Percentiles rank a stretch among this genome's conserved stretches.
Conservation (phyloP, 1,140 invertebrate species). For the Druon quercuslanigerum region DNA sequence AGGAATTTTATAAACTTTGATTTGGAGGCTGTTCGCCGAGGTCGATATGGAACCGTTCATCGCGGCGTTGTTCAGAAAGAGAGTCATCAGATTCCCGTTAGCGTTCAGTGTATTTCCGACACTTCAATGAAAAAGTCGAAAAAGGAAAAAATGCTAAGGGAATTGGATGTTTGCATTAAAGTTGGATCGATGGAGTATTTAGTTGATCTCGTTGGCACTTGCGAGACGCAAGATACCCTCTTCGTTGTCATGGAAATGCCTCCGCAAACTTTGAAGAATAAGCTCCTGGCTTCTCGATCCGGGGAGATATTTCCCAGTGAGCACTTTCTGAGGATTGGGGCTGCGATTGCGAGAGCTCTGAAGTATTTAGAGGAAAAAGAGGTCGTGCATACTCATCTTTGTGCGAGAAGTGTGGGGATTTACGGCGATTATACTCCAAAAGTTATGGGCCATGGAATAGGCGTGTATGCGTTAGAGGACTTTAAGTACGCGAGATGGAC, state of each 20-base stretch:
- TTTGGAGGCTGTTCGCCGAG: conserved; percentile 81
- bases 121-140: conserved; percentile 78
- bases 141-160: conserved; percentile 82
- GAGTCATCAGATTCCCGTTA: conserved; percentile 59
- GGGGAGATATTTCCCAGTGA: conserved; percentile 78
- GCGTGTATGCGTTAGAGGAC: conserved; percentile 74
- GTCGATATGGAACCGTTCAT: conserved; percentile 85
- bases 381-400: conserved; percentile 84
- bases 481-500: conserved; percentile 85
- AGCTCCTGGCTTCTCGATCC: conserved; percentile 80
- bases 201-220: conserved; percentile 85
- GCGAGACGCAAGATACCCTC: conserved; percentile 84
- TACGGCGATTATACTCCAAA: conserved; percentile 80
- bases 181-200: conserved; percentile 83
- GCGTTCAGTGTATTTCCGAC: conserved; percentile 77
- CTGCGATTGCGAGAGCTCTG: conserved; percentile 77
- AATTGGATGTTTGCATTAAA: conserved; percentile 84
- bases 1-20: conserved; percentile 82
- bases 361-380: conserved; percentile 72
- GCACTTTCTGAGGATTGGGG: conserved; percentile 79
- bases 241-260: conserved; percentile 83
- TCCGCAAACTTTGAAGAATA: conserved; percentile 81
- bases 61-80: conserved; percentile 80
- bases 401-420: conserved; percentile 83
- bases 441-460: conserved; percentile 83